Conservation (phyloP, 2,888 invertebrate species). For the Ferrisia virgata region DNA sequence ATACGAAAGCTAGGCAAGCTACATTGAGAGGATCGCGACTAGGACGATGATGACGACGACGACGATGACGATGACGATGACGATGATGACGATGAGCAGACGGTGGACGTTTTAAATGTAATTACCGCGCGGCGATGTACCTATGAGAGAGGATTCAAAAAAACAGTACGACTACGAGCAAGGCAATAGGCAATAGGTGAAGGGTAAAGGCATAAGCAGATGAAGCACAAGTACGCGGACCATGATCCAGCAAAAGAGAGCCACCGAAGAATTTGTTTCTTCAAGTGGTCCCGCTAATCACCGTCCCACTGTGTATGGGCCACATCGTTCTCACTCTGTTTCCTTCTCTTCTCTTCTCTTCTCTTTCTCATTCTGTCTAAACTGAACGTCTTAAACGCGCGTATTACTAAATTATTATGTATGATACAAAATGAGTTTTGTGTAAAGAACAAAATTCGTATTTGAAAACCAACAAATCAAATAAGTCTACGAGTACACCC, state of each 20-base stretch:
- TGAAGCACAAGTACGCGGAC: background rate
- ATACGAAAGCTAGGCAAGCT: too few species aligned
- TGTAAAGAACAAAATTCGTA: background rate
- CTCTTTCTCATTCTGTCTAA: too few species aligned
- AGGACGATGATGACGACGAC: too few species aligned
- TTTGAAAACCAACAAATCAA: background rate
- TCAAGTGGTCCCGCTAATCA: conserved; percentile 20
- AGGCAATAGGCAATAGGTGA: background rate
- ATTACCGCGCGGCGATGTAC: background rate
- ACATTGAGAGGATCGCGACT: too few species aligned
- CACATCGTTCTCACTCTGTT: background rate
- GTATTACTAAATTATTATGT: conserved; percentile 25
- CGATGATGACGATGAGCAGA: background rate
- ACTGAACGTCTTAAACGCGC: background rate
- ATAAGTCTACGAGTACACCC: background rate
- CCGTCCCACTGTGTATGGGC: background rate
- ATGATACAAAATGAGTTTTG: conserved; percentile 14
- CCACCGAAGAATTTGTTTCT: conserved; percentile 3
- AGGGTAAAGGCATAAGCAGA: background rate
- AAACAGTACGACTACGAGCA: background rate
- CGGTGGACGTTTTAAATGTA: conserved; percentile 23
- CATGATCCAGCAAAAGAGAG: background rate
- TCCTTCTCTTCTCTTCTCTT: too few species aligned
- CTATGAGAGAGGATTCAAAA: background rate
- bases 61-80: too few species aligned